Conservation (phyloP, 2,888 invertebrate genomes). For the Volucella inflata region DNA sequence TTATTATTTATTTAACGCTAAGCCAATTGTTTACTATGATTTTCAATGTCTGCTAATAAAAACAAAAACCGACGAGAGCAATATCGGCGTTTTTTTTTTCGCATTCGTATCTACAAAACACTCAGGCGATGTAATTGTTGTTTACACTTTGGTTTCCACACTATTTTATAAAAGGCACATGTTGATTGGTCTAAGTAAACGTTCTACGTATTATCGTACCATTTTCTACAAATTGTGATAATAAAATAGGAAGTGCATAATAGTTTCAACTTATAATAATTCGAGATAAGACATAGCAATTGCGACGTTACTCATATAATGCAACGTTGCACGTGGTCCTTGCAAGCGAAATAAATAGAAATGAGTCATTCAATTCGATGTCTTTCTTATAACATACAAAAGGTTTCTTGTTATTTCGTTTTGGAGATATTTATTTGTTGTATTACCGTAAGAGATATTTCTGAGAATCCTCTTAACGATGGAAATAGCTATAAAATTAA, state of each 20-base stretch:
- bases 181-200: neutral
- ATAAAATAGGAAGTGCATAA: too few relatives aligned
- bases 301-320: neutral
- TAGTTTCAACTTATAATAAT: too few relatives aligned
- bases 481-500: too few relatives aligned
- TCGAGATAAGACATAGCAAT: neutral
- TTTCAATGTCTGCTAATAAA: constrained; percentile 46
- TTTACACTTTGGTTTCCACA: constrained; percentile 2
- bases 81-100: neutral
- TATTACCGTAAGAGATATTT: too few relatives aligned
- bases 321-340: neutral
- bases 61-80: constrained; percentile 1
- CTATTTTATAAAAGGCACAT: constrained; percentile 2
- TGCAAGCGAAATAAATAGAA: too few relatives aligned
- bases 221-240: too few relatives aligned
- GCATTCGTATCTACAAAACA: neutral
- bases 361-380: too few relatives aligned
- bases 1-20: constrained; percentile 56
- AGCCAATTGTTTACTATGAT: constrained; percentile 45
- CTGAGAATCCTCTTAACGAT: too few relatives aligned
- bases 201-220: neutral
- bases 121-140: constrained; percentile 6
- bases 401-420: too few relatives aligned
- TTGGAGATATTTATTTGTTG: too few relatives aligned
- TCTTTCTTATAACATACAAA: too few relatives aligned